These are phyloP conservation scores for Mastigias papua DNA, from an alignment of 30 jellyfish, hydroid and myxozoan species.

Conservation along the genomic window DNA sequence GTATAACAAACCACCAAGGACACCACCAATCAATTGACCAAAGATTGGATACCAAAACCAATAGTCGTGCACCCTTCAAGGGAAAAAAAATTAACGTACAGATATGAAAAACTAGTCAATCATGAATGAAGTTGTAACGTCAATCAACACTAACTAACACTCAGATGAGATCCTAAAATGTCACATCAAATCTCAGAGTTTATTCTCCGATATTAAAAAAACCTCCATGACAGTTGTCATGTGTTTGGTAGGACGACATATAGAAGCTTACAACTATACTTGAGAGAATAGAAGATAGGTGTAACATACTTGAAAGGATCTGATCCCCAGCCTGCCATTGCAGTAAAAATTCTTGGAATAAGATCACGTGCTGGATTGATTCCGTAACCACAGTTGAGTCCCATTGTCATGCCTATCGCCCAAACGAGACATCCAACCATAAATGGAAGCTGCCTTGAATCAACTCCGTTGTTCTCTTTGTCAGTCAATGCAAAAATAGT, in stretches of 20 bases:
- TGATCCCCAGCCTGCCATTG: conserved; percentile 95
- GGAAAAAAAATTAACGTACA: neutral
- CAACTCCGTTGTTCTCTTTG: conserved; percentile 79
- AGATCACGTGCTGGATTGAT: conserved; percentile 98
- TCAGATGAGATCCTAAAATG: too few relatives aligned
- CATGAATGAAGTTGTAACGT: too few relatives aligned
- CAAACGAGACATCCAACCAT: conserved; percentile 90
- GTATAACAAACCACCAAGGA: conserved; percentile 80
- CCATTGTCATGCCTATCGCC: conserved; percentile 95
- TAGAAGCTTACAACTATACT: too few relatives aligned
- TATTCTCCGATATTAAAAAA: too few relatives aligned
- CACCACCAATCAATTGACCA: conserved; percentile 91
- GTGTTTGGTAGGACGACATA: too few relatives aligned
- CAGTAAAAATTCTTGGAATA: conserved; percentile 90
- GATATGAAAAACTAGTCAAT: neutral
- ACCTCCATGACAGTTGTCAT: too few relatives aligned
- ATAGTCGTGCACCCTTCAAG: conserved; percentile 68
- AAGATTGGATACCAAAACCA: conserved; percentile 93
- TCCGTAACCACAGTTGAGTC: conserved; percentile 95
- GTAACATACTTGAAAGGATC: conserved; percentile 82
- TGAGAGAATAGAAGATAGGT: too few relatives aligned
- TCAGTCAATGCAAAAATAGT: conserved; percentile 91
- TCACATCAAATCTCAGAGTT: too few relatives aligned
- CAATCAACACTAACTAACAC: too few relatives aligned
- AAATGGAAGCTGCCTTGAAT: conserved; percentile 73